Percentiles rank a stretch among this genome's conserved stretches.
phyloP scores from a whole-genome alignment of 1,140 invertebrate species.

The Drosophila insularis region DNA sequence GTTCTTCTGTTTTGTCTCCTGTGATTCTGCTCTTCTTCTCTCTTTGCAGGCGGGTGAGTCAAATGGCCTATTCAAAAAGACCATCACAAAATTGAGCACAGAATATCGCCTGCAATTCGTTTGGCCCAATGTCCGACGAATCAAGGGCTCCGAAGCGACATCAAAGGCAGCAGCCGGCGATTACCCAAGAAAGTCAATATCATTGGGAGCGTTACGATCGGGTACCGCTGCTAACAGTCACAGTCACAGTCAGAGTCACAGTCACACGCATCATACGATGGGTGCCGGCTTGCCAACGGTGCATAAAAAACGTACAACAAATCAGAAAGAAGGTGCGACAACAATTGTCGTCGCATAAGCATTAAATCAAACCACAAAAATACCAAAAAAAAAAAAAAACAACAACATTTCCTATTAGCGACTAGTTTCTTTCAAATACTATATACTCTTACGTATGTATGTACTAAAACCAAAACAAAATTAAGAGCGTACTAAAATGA shows the following conservation, averaged over 20 bases:
- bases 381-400: constrained; percentile 26
- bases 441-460: constrained; percentile 62
- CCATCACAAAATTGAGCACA: constrained; percentile 90
- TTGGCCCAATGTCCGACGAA: constrained; percentile 89
- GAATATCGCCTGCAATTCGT: constrained; percentile 95
- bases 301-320: constrained; percentile 83
- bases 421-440: constrained; percentile 74
- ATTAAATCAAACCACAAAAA: constrained; percentile 43
- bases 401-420: constrained; percentile 67
- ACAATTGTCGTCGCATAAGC: constrained; percentile 82
- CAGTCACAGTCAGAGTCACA: constrained; percentile 80
- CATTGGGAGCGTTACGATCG: constrained; percentile 92
- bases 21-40: constrained; percentile 80
- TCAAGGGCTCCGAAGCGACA: constrained; percentile 82
- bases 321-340: constrained; percentile 83
- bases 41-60: constrained; percentile 83
- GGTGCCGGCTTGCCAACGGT: constrained; percentile 83
- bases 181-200: constrained; percentile 90
- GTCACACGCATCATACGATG: constrained; percentile 72
- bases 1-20: constrained; percentile 48
- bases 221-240: constrained; percentile 83
- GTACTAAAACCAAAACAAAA: constrained; percentile 49
- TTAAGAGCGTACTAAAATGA: constrained; percentile 51
- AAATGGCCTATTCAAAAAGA: constrained; percentile 86
- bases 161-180: constrained; percentile 82